Conservation (phyloP, 2,888 invertebrate genomes). For the Amiota mariae region DNA sequence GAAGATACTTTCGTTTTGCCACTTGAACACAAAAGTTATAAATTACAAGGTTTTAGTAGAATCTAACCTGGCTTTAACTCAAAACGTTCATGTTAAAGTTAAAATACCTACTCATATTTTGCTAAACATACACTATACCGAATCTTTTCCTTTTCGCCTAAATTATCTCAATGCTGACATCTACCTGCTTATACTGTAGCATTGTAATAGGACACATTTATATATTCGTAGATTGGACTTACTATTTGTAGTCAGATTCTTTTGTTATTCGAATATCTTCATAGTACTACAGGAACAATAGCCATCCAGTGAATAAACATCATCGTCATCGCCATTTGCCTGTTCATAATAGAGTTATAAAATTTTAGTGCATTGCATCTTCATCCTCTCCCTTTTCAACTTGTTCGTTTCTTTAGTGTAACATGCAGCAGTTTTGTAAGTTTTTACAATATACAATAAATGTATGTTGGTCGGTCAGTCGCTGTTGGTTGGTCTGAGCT, state of each 20-base stretch:
- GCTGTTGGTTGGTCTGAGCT: too few relatives aligned
- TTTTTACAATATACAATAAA: too few relatives aligned
- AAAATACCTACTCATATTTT: neutral
- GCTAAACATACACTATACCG: too few relatives aligned
- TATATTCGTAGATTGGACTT: too few relatives aligned
- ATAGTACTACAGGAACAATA: neutral
- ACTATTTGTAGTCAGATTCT: too few relatives aligned
- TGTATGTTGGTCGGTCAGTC: too few relatives aligned
- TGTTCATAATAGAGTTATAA: slow-evolving; percentile 66
- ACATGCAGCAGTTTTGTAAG: too few relatives aligned
- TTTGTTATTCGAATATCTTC: too few relatives aligned
- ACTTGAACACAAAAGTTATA: slow-evolving; percentile 55
- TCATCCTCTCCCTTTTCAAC: too few relatives aligned
- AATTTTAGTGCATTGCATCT: slow-evolving; percentile 60
- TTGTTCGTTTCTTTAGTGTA: too few relatives aligned
- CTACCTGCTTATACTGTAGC: neutral
- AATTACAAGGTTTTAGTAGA: slow-evolving; percentile 52
- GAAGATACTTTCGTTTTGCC: slow-evolving; percentile 16
- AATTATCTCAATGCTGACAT: slow-evolving; percentile 19
- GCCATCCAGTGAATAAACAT: slow-evolving; percentile 20
- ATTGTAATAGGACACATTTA: too few relatives aligned
- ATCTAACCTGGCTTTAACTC: neutral
- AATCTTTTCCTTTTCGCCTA: too few relatives aligned
- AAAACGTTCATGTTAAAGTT: neutral
- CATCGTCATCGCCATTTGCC: slow-evolving; percentile 45